Base-by-base conservation (phyloP, 2,113 vertebrate species). In the Thryonomys swinderianus region DNA sequence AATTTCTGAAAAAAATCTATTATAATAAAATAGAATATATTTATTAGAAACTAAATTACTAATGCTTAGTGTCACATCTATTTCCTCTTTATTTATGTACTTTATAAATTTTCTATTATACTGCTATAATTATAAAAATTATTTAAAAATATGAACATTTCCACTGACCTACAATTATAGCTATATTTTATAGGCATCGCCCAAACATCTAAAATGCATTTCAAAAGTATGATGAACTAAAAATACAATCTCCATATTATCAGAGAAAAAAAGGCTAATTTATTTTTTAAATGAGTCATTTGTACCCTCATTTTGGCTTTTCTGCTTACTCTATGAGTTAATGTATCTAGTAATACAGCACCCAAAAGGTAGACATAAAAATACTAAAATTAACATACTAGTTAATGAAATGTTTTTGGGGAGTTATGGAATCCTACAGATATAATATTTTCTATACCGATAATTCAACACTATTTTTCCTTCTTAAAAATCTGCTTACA, bases 261-360 rank as follows among this genome's bases (percentile, higher is more conserved):
- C 37, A 76, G 11, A 71, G 62, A 34, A 93, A 79, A n/a, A 74
- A 53, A 79, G 48, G 48, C 32, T 53, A 66, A 85, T 93, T 76
- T 85, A 45, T 80, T 90, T 90, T 88, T 92, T 57, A 93, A 94
- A 91, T 85, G 59, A 91, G 53, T 79, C 67, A 71, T 0, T 51
- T 86, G 4, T 55, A 16, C 40, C 85, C 55, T 92, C 32, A 78
- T 78, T 89, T 81, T 71, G 53, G 57, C 34, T 61, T 64, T 73
- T 90, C 34, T 83, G 34, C 23, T 78, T 45, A 71, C 18, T 89
- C 94, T 94, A 67, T 86, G 40, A 95, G 84, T 93, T 82, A 93
- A 78, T 4, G 57, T 40, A 95, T n/a, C 12, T 89, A 95, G 85
- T 82, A 85, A 85, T 53, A 11, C 62, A 86, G 45, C 53, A 74